These are phyloP conservation scores for Synodontis membranacea DNA, from an alignment of 2,113 vertebrate genomes.

Conservation along the genomic window DNA sequence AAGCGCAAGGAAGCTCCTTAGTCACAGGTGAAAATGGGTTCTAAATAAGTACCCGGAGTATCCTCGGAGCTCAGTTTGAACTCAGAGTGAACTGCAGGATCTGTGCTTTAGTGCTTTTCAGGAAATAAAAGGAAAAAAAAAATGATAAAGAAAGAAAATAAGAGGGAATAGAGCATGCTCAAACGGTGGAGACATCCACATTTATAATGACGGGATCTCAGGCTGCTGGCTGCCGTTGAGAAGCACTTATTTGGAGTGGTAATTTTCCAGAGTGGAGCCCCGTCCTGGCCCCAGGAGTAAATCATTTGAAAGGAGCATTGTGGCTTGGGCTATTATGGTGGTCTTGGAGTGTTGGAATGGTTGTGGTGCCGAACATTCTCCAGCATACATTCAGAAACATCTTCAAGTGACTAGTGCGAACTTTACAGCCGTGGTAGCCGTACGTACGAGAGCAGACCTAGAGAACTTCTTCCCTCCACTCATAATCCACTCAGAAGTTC, in stretches of 20 bases:
- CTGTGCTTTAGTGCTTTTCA: conserved; percentile 58
- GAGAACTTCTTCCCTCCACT: background rate
- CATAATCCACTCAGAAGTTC: background rate
- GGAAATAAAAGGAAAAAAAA: background rate
- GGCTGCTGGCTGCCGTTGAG: conserved; percentile 31
- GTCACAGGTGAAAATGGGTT: conserved; percentile 82
- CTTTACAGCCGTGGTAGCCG: background rate
- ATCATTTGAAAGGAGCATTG: conserved; percentile 53
- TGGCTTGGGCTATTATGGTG: conserved; percentile 39
- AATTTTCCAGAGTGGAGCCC: conserved; percentile 51
- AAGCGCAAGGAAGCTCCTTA: conserved; percentile 74
- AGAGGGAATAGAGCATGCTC: conserved; percentile 36
- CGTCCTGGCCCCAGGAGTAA: conserved; percentile 44
- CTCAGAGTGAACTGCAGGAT: conserved; percentile 69
- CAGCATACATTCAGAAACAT: conserved; percentile 42
- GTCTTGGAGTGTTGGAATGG: conserved; percentile 35
- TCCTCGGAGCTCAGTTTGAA: conserved; percentile 78
- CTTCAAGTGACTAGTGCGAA: conserved; percentile 10
- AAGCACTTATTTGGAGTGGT: conserved; percentile 48
- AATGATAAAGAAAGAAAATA: conserved; percentile 30
- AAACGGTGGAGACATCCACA: conserved; percentile 45
- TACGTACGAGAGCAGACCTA: background rate
- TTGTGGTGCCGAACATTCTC: conserved; percentile 39
- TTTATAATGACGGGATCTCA: conserved; percentile 53
- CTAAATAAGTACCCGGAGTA: conserved; percentile 73